These are phyloP conservation scores for Saturnia japonica DNA, from an alignment of 2,888 invertebrate species.

Conservation along the genomic window DNA sequence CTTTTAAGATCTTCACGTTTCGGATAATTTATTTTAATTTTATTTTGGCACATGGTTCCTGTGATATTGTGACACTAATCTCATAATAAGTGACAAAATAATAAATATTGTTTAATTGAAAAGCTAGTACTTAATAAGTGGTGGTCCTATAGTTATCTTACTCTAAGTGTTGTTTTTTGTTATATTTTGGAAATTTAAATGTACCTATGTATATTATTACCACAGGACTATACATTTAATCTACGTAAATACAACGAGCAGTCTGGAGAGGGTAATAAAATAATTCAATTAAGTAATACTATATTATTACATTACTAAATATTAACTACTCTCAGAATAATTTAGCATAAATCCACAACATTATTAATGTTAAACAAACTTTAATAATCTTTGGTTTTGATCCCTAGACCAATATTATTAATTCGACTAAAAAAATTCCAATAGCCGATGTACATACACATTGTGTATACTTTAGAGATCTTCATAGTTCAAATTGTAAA, in stretches of 20 bases:
- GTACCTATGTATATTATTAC: slow-evolving; percentile 49
- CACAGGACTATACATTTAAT: slow-evolving; percentile 64
- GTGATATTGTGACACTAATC: slow-evolving; percentile 62
- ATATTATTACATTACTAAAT: slow-evolving; percentile 63
- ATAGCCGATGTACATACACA: slow-evolving; percentile 63
- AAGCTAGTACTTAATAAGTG: slow-evolving; percentile 63
- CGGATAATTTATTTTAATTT: slow-evolving; percentile 23
- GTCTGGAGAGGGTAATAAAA: slow-evolving; percentile 79
- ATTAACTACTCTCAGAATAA: slow-evolving; percentile 78
- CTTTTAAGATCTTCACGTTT: not conserved
- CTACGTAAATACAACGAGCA: slow-evolving; percentile 77
- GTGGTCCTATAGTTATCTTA: slow-evolving; percentile 72
- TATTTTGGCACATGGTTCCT: slow-evolving; percentile 69
- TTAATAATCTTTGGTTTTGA: slow-evolving; percentile 93
- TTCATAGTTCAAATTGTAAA: slow-evolving; percentile 71
- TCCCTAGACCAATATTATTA: slow-evolving; percentile 88
- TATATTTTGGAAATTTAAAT: slow-evolving; percentile 70
- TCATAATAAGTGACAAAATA: slow-evolving; percentile 43
- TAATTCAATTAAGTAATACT: slow-evolving; percentile 67
- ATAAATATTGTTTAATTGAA: slow-evolving; percentile 49
- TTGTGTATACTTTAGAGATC: slow-evolving; percentile 72
- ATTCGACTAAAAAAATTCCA: slow-evolving; percentile 65
- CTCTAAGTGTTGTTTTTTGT: slow-evolving; percentile 57
- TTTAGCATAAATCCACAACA: slow-evolving; percentile 80
- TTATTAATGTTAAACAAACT: slow-evolving; percentile 80